These are phyloP conservation scores for Eristalinus aeneus DNA, from an alignment of 2,888 invertebrate species.

Conservation along the genomic window DNA sequence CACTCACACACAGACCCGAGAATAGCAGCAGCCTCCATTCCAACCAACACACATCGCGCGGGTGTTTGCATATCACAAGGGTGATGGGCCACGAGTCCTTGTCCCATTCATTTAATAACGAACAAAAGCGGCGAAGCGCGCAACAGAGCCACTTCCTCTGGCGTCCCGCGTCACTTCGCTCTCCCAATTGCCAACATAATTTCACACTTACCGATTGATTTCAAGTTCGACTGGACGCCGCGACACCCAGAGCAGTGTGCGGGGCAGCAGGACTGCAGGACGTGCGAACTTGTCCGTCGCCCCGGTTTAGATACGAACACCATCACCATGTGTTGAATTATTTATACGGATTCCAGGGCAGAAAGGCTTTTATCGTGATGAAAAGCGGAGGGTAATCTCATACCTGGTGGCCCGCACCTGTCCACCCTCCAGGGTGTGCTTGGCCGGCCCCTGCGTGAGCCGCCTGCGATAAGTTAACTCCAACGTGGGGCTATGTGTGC, in stretches of 20 bases:
- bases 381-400: constrained; percentile 41
- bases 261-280: background rate
- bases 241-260: background rate
- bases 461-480: constrained; percentile 36
- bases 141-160: constrained; percentile 45
- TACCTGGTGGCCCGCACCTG: background rate
- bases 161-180: background rate
- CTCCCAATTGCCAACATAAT: constrained; percentile 45
- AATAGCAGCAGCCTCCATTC: background rate
- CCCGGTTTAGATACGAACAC: constrained; percentile 9
- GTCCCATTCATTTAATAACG: constrained; percentile 39
- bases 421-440: background rate
- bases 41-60: background rate
- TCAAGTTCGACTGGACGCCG: constrained; percentile 4
- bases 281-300: constrained; percentile 3
- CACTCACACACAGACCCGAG: background rate
- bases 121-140: constrained; percentile 54
- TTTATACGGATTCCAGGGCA: constrained; percentile 64
- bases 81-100: constrained; percentile 11
- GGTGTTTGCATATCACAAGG: constrained; percentile 28
- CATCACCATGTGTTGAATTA: constrained; percentile 63
- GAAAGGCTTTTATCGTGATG: constrained; percentile 68
- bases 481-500: background rate
- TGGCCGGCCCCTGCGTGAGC: constrained; percentile 34
- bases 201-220: constrained; percentile 69